phyloP scores from a whole-genome alignment of 2,797 vertebrate genomes.

The Amblyraja radiata region DNA sequence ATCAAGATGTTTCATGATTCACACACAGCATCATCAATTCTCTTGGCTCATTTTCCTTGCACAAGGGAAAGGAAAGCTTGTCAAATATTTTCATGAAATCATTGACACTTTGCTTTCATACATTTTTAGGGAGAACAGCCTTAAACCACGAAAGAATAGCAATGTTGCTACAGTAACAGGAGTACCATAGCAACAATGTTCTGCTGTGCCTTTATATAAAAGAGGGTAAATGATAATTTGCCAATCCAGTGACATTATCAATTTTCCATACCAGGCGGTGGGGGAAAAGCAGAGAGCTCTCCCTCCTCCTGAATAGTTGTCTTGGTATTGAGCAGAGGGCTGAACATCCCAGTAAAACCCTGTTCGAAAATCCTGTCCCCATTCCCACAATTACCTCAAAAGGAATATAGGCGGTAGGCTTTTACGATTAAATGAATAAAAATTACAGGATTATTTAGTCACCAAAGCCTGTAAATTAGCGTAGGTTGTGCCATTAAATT shows the following conservation, averaged over 20 bases:
- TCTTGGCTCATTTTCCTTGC: not conserved
- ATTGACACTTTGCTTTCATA: not conserved
- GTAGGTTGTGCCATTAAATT: no score
- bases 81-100: slow-evolving; percentile 1
- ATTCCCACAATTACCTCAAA: no score
- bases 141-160: not conserved
- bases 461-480: no score
- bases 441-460: no score
- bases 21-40: not conserved
- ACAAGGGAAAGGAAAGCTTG: not conserved
- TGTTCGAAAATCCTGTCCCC: no score
- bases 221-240: not conserved
- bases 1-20: slow-evolving; percentile 9
- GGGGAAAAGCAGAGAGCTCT: no score
- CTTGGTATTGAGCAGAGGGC: no score
- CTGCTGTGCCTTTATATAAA: not conserved
- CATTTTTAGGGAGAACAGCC: not conserved
- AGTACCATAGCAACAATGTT: slow-evolving; percentile 31
- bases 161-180: slow-evolving; percentile 4
- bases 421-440: no score
- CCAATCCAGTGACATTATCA: not conserved
- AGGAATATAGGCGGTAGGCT: no score
- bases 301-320: no score
- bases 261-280: not conserved
- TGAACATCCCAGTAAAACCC: no score